Conservation (phyloP, 2,797 vertebrate genomes). For the Orientallactaga sibirica region DNA sequence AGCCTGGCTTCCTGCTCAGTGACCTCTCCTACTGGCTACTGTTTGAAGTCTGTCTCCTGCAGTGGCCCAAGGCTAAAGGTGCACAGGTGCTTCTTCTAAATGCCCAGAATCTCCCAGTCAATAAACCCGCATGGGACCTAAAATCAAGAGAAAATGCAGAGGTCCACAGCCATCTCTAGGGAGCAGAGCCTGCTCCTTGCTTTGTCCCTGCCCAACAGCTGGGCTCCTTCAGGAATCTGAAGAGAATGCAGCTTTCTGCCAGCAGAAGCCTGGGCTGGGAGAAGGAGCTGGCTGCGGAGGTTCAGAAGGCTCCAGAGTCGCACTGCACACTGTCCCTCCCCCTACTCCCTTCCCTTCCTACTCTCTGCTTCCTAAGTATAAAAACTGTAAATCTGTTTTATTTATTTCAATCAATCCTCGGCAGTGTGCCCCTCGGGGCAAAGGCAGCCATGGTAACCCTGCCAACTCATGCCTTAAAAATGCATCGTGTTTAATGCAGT, state of each 20-base stretch:
- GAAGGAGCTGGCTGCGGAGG: neutral
- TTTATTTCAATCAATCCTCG: conserved; percentile 78
- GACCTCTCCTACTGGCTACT: neutral
- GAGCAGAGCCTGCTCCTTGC: conserved; percentile 57
- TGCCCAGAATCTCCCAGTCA: neutral
- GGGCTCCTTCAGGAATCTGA: conserved; percentile 80
- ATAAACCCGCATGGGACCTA: neutral
- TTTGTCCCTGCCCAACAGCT: conserved; percentile 68
- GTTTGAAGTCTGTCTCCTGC: neutral
- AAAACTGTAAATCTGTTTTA: conserved; percentile 80
- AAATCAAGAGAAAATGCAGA: neutral
- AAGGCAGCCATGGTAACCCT: conserved; percentile 86
- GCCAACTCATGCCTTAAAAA: conserved; percentile 83
- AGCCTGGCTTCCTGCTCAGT: neutral
- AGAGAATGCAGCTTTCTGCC: conserved; percentile 72
- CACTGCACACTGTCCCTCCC: neutral
- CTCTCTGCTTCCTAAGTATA: conserved; percentile 47
- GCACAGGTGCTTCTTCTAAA: neutral
- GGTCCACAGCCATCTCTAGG: neutral
- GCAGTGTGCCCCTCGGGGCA: conserved; percentile 77
- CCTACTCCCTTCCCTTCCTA: conserved; percentile 42
- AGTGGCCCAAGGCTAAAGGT: neutral
- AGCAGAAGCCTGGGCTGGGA: conserved; percentile 50
- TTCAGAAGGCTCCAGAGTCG: conserved; percentile 2
- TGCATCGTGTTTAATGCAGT: conserved; percentile 68